These are phyloP conservation scores for Tetranychus piercei DNA, from an alignment of 2,888 invertebrate species.

Conservation along the genomic window DNA sequence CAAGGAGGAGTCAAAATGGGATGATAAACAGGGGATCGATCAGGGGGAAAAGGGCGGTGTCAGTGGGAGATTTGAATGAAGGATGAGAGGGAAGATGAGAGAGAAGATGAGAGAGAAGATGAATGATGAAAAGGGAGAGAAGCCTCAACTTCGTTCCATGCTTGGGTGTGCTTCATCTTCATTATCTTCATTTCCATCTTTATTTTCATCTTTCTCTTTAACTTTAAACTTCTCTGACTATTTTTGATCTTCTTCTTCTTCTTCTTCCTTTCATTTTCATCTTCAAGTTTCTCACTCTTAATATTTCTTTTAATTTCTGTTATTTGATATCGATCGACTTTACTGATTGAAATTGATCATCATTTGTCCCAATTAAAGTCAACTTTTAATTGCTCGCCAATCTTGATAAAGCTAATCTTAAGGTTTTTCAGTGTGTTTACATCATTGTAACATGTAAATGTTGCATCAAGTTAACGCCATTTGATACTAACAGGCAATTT, in stretches of 20 bases:
- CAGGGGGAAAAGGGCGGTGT: not conserved
- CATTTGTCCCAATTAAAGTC: too few relatives aligned
- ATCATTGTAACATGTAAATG: too few relatives aligned
- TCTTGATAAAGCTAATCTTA: too few relatives aligned
- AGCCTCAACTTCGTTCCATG: not conserved
- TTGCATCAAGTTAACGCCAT: too few relatives aligned
- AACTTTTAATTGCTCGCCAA: too few relatives aligned
- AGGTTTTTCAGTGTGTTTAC: too few relatives aligned
- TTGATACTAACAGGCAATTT: too few relatives aligned
- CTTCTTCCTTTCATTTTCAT: not conserved
- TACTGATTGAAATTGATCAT: too few relatives aligned
- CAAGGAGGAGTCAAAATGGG: not conserved
- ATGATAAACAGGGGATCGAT: not conserved
- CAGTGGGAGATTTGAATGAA: not conserved
- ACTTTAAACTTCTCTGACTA: not conserved
- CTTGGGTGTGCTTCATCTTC: not conserved
- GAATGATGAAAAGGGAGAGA: not conserved
- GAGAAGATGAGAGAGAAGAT: not conserved
- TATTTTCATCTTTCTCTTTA: not conserved
- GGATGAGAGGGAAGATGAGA: not conserved
- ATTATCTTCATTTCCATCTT: not conserved
- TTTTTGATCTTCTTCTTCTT: not conserved
- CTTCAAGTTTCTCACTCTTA: not conserved
- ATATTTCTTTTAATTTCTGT: not conserved
- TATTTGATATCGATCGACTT: not conserved